Conservation (phyloP, 2,113 vertebrate species). For the Phocoena phocoena region DNA sequence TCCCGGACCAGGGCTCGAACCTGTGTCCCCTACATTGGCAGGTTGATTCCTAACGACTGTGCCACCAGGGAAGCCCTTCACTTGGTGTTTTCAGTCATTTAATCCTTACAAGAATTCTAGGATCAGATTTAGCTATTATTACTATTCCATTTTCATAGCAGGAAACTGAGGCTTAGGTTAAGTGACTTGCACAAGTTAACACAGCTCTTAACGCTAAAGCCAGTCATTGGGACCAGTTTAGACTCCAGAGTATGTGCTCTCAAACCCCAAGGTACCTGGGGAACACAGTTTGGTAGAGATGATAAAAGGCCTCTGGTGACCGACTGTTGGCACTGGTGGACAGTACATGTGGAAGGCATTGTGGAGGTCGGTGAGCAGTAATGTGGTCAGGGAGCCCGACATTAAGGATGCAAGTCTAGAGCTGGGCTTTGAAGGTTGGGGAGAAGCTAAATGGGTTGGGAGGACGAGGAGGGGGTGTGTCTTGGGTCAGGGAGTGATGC, state of each 20-base stretch:
- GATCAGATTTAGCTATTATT: not conserved
- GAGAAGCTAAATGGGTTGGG: not conserved
- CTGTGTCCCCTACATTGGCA: no score
- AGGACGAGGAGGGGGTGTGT: not conserved
- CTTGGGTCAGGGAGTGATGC: not conserved
- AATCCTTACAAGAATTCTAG: not conserved
- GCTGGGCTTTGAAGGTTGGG: not conserved
- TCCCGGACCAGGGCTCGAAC: no score
- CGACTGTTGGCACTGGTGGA: not conserved
- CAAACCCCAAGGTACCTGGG: not conserved
- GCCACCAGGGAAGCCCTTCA: no score
- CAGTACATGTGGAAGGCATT: not conserved
- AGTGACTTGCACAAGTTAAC: not conserved
- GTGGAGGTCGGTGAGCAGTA: not conserved
- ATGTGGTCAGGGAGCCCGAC: not conserved
- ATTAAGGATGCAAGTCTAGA: not conserved
- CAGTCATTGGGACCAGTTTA: not conserved
- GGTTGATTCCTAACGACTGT: no score
- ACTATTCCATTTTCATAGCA: not conserved
- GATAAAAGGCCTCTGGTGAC: not conserved
- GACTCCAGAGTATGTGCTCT: not conserved
- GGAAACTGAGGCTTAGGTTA: not conserved
- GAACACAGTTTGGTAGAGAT: not conserved
- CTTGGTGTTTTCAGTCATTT: not conserved
- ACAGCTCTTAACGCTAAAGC: not conserved